Conservation (phyloP, 2,888 invertebrate genomes). For the Lochmaea capreae region DNA sequence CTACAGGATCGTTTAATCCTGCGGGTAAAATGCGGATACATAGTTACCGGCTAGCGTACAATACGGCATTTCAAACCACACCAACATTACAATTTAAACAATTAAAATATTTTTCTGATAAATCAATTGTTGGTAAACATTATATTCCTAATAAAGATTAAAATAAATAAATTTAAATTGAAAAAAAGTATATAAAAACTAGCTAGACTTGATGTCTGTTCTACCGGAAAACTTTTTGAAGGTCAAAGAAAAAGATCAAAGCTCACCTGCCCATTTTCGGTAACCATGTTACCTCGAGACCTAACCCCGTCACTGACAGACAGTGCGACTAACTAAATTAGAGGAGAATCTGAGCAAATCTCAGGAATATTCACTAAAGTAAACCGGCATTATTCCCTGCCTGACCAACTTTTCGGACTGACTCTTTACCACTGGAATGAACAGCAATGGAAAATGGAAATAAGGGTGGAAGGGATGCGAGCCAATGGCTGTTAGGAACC, state of each 20-base stretch:
- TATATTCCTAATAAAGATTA: too few relatives aligned
- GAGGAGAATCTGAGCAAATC: constrained; percentile 43
- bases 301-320: constrained; percentile 36
- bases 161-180: too few relatives aligned
- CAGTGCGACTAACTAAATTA: constrained; percentile 27
- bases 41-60: neutral
- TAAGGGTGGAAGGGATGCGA: constrained; percentile 49
- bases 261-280: constrained; percentile 64
- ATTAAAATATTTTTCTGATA: neutral
- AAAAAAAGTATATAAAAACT: too few relatives aligned
- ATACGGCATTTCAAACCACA: neutral
- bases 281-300: constrained; percentile 58
- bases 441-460: constrained; percentile 29
- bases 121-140: neutral
- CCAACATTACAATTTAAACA: neutral
- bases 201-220: neutral
- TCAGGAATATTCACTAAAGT: constrained; percentile 52
- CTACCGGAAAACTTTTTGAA: constrained; percentile 6
- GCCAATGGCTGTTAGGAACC: constrained; percentile 61
- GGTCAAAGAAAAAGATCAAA: constrained; percentile 17
- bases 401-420: constrained; percentile 51
- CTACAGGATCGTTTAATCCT: constrained; percentile 26
- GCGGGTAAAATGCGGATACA: constrained; percentile 29
- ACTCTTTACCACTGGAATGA: constrained; percentile 55
- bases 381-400: constrained; percentile 56